Base-by-base conservation (phyloP, 2,797 vertebrate species). In the Phalanger gymnotis region DNA sequence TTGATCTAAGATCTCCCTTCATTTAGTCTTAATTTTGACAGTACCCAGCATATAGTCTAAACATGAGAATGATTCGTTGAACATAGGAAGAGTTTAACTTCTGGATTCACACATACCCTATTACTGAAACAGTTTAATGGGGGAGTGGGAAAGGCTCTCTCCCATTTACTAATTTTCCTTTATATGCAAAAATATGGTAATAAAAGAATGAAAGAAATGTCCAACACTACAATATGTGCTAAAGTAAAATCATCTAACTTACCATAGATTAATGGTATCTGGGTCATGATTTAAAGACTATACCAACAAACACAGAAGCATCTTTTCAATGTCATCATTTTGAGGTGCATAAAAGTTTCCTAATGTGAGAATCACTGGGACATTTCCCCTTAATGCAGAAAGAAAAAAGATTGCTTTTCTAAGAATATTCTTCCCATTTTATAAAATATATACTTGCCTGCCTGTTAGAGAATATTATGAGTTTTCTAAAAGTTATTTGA, bases 281-380 rank as follows among this genome's bases (percentile, higher is more conserved):
- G 9, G 56, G 30, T 61, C 90, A 53, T 81, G 9, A 73, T 94
- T 91, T 87, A 58, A 87, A 91, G 53, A 27, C 52, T 90, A 93
- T 91, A 61, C 90, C 10, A 54, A 31, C 11, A 66, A 94, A 94
- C 3, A 52, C 66, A 61, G 1, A 53, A 54, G 94, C 53, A 87
- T 0, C 30, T 57, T 96, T 90, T 61, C 31, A 12, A 19, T 92
- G 55, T 5, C 51, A 90, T 95, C 94, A 95, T 93, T 73, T 40
- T 73, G 53, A 89, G 95, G 30, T 14, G 30, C 94, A 95, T 87
- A 95, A 94, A 92, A 90, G 28, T 89, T 96, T 92, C 92, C 93
- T 61, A 19, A 53, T 54, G 73, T 54, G 16, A 90, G 53, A 90
- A 90, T 34, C 53, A 90, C 31, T 90, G 53, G 52, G 31, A 52